A percentile compares a stretch with the other conserved stretches of the same genome.
Evolutionary conservation across 1,140 invertebrate species (phyloP).

Genomic region (Drosophila novamexicana): DNA sequence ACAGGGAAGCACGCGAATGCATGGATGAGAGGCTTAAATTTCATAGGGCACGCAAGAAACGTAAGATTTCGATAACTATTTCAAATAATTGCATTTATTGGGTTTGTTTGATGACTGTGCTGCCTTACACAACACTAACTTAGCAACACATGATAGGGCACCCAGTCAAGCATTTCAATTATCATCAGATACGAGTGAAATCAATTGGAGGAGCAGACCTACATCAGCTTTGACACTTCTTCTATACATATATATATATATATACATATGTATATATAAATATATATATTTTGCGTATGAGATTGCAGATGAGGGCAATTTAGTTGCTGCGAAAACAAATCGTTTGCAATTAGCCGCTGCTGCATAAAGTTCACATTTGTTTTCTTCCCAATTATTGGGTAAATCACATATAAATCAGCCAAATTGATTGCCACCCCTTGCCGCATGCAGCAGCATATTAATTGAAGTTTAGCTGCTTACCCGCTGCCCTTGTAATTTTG

Average conservation of each 20-base stretch:
- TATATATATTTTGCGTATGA: background rate
- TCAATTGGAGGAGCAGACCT: background rate
- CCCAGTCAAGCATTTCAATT: conserved; percentile 30
- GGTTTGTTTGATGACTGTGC: conserved; percentile 1
- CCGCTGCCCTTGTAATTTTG: conserved; percentile 5
- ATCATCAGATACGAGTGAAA: conserved; percentile 6
- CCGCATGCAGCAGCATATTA: conserved; percentile 38
- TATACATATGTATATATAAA: background rate
- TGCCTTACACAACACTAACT: conserved; percentile 2
- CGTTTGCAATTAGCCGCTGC: conserved; percentile 34
- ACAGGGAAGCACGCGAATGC: no score
- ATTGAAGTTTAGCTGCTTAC: conserved; percentile 27
- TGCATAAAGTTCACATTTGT: conserved; percentile 6
- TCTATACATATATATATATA: background rate
- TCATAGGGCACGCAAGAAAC: no score
- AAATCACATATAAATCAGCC: conserved; percentile 40
- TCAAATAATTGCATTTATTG: background rate
- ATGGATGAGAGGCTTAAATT: no score
- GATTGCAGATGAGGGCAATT: background rate
- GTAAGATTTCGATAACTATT: no score
- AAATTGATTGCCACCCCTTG: conserved; percentile 29
- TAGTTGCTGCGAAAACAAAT: conserved; percentile 40
- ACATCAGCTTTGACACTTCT: conserved; percentile 28
- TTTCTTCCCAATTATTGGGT: conserved; percentile 38
- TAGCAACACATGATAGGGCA: conserved; percentile 12